Evolutionary conservation across 2,113 vertebrate species (phyloP), one percentile per base, ranked within the genome.

Genomic region (Forbesichthys agassizii): DNA sequence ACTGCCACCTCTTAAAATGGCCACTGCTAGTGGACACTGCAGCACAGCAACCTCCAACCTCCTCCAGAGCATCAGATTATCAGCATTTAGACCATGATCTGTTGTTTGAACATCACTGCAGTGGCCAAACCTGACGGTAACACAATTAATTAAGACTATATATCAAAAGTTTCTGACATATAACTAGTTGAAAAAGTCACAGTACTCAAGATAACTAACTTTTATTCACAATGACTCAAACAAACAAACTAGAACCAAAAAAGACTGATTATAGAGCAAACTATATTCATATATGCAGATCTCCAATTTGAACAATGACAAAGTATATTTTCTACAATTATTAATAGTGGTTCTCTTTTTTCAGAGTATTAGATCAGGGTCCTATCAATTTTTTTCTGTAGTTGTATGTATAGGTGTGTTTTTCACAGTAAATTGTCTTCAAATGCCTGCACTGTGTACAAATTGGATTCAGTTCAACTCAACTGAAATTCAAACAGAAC

Each of bases 11-110:
- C 79, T 86, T 88, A 88, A 89, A 87, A 86, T 83, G 87, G 88
- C 85, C 88, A 88, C 86, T 86, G 72, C 79, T 48, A 68, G 79
- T 74, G 86, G 86, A 86, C 86, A 86, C 88, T 89, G 88, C 87
- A 88, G 84, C 81, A 84, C 54, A 49, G 52, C 68, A 48, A 48
- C 47, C 61, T 64, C 16, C 59, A 42, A 42, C 13, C 47, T 12
- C 16, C 61, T 6, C 47, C 48, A 13, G 9, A 11, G 46, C 16
- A 48, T 42, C 42, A 48, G 61, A 48, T 13, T 9, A 9, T 14
- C 3, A 46, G 59, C 59, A 33, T 46, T 36, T 9, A 18, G 36
- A 64, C 11, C 13, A 64, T 33, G 11, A 63, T 2, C 9, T 16
- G 16, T 12, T 12, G 61, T 4, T 7, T 13, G 61, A 48, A 49